Conservation (phyloP, 2,113 vertebrate genomes). For the human (Homo sapiens) region GRCh38 chr5:37767001-37767500, state of each 20-base stretch:
- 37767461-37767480: background rate
- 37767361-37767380: background rate
- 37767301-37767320: background rate
- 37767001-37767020: background rate
- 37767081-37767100: background rate
- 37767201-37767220: background rate
- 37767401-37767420: conserved; percentile 23
- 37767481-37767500: background rate
- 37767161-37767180: background rate
- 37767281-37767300: background rate
- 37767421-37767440: background rate
- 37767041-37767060: background rate
- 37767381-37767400: background rate
- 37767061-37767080: background rate
- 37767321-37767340: background rate
- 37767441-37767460: background rate
- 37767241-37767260: background rate
- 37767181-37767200: background rate
- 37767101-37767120: background rate
- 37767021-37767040: background rate
- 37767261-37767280: background rate
- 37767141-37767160: background rate
- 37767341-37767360: background rate
- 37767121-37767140: background rate
- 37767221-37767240: background rate